phyloP scores from a whole-genome alignment of 2,113 vertebrate genomes.

The Dunckerocampus dactyliophorus region DNA sequence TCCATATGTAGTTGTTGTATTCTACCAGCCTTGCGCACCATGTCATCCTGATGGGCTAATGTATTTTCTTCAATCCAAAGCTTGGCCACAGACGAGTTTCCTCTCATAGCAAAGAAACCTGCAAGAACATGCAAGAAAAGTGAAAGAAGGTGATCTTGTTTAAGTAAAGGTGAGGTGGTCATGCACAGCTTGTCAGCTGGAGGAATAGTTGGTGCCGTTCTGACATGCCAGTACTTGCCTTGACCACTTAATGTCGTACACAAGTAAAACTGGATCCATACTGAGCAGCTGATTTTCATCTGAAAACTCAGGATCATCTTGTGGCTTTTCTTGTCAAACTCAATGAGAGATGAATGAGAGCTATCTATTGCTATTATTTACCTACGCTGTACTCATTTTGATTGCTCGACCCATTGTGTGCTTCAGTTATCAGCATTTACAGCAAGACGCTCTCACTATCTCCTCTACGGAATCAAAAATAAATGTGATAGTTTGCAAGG shows the following conservation, averaged over 20 bases:
- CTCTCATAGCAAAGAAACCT: conserved; percentile 12
- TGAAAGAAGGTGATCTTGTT: conserved; percentile 20
- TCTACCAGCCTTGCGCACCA: conserved; percentile 11
- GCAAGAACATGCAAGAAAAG: conserved; percentile 11
- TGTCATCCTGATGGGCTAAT: conserved; percentile 12
- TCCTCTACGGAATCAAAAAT: conserved; percentile 26
- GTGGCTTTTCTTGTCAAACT: conserved; percentile 17
- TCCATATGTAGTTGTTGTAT: conserved; percentile 50
- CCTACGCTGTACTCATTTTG: conserved; percentile 43
- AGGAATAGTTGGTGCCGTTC: not conserved
- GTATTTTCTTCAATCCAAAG: not conserved
- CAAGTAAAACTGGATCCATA: conserved; percentile 16
- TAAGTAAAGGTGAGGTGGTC: conserved; percentile 9
- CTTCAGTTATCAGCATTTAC: conserved; percentile 37
- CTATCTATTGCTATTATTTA: conserved; percentile 22
- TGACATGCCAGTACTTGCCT: conserved; percentile 1
- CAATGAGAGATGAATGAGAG: conserved; percentile 28
- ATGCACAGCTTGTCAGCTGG: not conserved
- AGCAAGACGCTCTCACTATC: conserved; percentile 22
- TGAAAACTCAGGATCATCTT: conserved; percentile 4
- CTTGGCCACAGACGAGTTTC: conserved; percentile 7
- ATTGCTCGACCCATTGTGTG: conserved; percentile 32
- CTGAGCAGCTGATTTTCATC: not conserved
- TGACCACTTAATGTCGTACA: conserved; percentile 9
- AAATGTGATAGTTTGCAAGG: conserved; percentile 19